Base-by-base conservation (phyloP, 2,797 vertebrate species). In the Helarctos malayanus region DNA sequence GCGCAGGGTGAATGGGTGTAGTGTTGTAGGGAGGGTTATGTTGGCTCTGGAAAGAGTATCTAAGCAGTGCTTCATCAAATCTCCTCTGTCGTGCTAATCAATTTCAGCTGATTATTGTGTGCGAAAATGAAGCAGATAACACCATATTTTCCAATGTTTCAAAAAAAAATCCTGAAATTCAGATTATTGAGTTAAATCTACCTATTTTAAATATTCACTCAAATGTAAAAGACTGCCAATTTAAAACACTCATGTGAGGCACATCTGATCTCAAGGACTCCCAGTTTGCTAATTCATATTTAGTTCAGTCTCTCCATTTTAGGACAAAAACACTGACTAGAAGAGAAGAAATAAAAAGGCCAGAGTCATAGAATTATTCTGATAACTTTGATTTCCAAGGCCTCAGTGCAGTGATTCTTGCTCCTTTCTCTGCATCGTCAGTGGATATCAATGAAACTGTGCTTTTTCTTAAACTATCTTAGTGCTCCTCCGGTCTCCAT, bases 401-500 rank as follows among this genome's bases (percentile, higher is more conserved):
- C 79, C 29, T 27, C 27, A 54, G 52, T 54, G 7, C 10, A 49
- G 3, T 78, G 7, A 73, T 61, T 29, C 63, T 52, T 91, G 2
- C 1, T 63, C 1, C 1, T 80, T 89, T 89, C 13, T 75, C 35
- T 94, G 18, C 5, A 35, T 29, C 11, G 21, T 3, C 35, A 91
- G 52, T 59, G 21, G 5, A 11, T 78, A 45, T 94, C 61, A 49
- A 4, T 29, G 4, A 35, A 79, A 90, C 54, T 61, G 5, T 49
- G 18, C 15, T 76, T 91, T 90, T 76, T n/a, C 49, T 29, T 89
- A 83, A 95, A n/a, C 11, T 79, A 32, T 84, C n/a, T 80, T 47
- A 27, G 18, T 93, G 11, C 45, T 91, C 35, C 15, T 82, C 7
- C 54, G 38, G 3, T 89, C 45, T 92, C 56, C 35, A 78, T 18